Evolutionary conservation across 2,888 invertebrate species (phyloP).

Genomic region (Rambutsinella grinnellia): DNA sequence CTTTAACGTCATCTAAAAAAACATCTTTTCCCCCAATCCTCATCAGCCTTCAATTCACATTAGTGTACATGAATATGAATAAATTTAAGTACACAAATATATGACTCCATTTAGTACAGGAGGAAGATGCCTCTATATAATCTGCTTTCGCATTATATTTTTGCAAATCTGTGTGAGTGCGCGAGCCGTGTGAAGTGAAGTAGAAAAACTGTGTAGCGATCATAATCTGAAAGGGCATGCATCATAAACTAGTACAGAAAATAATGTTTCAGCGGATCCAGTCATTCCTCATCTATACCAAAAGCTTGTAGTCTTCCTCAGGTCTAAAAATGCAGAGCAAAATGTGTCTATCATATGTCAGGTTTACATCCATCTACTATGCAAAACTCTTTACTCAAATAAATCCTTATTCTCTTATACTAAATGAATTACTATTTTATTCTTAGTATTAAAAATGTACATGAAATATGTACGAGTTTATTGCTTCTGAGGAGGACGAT

Average conservation of each 20-base stretch:
- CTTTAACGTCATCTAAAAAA: neutral
- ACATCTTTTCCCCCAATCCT: neutral
- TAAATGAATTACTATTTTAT: too few relatives aligned
- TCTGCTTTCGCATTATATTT: neutral
- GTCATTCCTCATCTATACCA: too few relatives aligned
- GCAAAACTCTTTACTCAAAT: too few relatives aligned
- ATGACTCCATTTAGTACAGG: neutral
- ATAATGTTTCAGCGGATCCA: neutral
- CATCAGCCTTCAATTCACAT: neutral
- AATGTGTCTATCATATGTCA: too few relatives aligned
- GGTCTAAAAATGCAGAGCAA: too few relatives aligned
- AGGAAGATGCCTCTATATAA: neutral
- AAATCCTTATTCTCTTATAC: too few relatives aligned
- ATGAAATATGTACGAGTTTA: too few relatives aligned
- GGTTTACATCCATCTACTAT: too few relatives aligned
- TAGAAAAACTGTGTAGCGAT: constrained; percentile 14
- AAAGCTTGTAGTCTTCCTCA: too few relatives aligned
- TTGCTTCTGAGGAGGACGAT: too few relatives aligned
- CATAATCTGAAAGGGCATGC: constrained; percentile 25
- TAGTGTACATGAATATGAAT: neutral
- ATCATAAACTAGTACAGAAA: neutral
- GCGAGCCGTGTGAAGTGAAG: constrained; percentile 11
- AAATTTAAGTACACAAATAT: neutral
- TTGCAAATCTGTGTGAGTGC: too few relatives aligned
- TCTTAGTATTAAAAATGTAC: too few relatives aligned